Percentiles rank a stretch among this genome's conserved stretches.
These are phyloP conservation scores for Balearica regulorum DNA, from an alignment of 2,797 vertebrate species.

Conservation along the genomic window DNA sequence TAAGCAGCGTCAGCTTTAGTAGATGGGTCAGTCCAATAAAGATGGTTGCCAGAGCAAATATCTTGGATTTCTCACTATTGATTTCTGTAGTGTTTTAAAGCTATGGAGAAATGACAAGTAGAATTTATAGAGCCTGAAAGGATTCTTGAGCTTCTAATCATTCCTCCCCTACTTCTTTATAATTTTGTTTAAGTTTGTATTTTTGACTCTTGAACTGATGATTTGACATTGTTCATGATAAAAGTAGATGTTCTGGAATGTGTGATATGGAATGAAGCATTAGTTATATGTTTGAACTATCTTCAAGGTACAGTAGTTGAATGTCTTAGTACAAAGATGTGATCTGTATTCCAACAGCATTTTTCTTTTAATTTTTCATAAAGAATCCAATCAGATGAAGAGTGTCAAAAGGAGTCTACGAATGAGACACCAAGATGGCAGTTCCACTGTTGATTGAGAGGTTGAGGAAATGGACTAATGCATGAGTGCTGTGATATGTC, in stretches of 20 bases:
- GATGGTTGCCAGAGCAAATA: not conserved
- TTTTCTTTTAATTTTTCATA: conserved; percentile 90
- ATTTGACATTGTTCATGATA: not conserved
- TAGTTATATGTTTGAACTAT: conserved; percentile 34
- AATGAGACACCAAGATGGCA: conserved; percentile 92
- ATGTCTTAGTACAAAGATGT: conserved; percentile 69
- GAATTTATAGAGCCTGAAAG: not conserved
- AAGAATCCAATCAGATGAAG: conserved; percentile 90
- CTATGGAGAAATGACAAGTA: not conserved
- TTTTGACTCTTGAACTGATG: not conserved
- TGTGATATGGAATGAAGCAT: not conserved
- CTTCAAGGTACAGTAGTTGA: conserved; percentile 60
- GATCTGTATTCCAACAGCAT: conserved; percentile 83
- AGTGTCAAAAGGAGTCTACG: conserved; percentile 84
- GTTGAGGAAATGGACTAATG: conserved; percentile 78
- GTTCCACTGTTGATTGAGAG: conserved; percentile 74
- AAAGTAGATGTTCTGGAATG: not conserved
- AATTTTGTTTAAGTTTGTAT: not conserved
- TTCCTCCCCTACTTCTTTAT: not conserved
- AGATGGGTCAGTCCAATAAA: not conserved
- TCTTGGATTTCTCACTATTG: not conserved
- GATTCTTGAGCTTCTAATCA: not conserved
- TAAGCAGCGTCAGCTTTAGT: not conserved
- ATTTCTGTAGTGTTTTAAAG: not conserved
- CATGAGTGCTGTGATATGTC: conserved; percentile 72